Percentiles rank a stretch among this genome's conserved stretches.
phyloP scores from a whole-genome alignment of 2,888 invertebrate species.

The Eupithecia tripunctaria region DNA sequence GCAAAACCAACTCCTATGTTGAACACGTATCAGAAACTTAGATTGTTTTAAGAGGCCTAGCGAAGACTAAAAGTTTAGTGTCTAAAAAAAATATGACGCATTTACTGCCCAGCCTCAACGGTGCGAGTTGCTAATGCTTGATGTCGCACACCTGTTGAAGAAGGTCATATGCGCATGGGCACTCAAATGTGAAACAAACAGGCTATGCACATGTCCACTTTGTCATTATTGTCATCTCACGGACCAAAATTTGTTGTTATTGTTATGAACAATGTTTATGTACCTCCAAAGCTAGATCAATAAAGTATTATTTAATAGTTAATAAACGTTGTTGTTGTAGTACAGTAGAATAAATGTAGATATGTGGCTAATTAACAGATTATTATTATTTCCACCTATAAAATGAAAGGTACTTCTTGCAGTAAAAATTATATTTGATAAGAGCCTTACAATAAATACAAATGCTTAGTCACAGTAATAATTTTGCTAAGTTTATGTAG shows the following conservation, averaged over 20 bases:
- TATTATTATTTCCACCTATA: slow-evolving; percentile 12
- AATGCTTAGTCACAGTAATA: slow-evolving; percentile 24
- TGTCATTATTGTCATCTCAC: neutral
- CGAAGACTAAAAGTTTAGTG: too few species aligned
- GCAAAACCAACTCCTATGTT: too few species aligned
- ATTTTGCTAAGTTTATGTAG: slow-evolving; percentile 2
- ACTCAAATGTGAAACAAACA: neutral
- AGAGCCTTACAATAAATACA: slow-evolving; percentile 29
- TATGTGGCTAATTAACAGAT: slow-evolving; percentile 38
- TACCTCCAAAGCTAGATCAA: slow-evolving; percentile 65
- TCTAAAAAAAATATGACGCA: too few species aligned
- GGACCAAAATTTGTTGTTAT: slow-evolving; percentile 31
- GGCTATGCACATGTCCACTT: neutral
- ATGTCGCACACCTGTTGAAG: neutral
- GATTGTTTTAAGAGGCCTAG: too few species aligned
- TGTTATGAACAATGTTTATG: slow-evolving; percentile 53
- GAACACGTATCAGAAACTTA: too few species aligned
- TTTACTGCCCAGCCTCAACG: neutral
- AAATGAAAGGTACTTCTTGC: neutral
- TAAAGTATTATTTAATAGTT: slow-evolving; percentile 72
- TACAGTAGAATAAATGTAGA: slow-evolving; percentile 44
- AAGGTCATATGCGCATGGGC: neutral
- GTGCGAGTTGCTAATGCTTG: neutral
- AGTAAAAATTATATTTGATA: neutral
- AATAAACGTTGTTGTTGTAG: slow-evolving; percentile 55